Evolutionary conservation across 2,113 vertebrate species (phyloP), one percentile per base, ranked within the genome.

Genomic region (Amblyopsis rosae): DNA sequence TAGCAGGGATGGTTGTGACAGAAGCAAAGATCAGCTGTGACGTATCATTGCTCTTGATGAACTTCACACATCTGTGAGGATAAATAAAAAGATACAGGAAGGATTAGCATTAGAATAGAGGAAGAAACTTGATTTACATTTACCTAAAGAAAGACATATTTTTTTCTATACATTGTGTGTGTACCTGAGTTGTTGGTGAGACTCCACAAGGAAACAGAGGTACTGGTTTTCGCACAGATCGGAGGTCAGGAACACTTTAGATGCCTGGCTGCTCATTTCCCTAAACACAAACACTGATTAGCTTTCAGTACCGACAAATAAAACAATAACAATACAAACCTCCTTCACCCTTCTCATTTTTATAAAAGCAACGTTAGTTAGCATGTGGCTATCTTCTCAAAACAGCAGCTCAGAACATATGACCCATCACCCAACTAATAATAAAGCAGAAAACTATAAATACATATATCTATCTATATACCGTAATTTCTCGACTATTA

Each of bases 181-280:
- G 86, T 76, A 98, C 98, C 96, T 93, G 73, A 99, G 93, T 72
- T 98, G 96, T 53, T 98, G 93, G 78, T 96, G 95, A 11, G 96
- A 95, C 80, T 99, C 97, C 72, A 99, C 94, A 55, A 99, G 83
- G 82, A 97, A 98, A 77, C 98, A 99, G 65, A 99, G 85, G 75
- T 96, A 98, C 53, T 89, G 94, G 77, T 96, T 98, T 60, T 97
- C 96, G 84, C 96, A 99, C 5, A 99, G 87, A 78, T 99, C 98
- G 6, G 95, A 92, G 16, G 94, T 97, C 87, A 98, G 93, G 80
- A 98, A 99, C 13, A 98, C 95, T 91, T 98, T 99, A 0, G 96
- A 94, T 0, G 98, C 95, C 73, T 96, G 96, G 82, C 95, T 95
- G 85, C 94, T 98, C 91, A 96, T 97, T 89, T 98, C 95, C 81